Conservation (phyloP, 37 sponge, comb jelly and placozoan species). For the Theonella swinhoei region DNA sequence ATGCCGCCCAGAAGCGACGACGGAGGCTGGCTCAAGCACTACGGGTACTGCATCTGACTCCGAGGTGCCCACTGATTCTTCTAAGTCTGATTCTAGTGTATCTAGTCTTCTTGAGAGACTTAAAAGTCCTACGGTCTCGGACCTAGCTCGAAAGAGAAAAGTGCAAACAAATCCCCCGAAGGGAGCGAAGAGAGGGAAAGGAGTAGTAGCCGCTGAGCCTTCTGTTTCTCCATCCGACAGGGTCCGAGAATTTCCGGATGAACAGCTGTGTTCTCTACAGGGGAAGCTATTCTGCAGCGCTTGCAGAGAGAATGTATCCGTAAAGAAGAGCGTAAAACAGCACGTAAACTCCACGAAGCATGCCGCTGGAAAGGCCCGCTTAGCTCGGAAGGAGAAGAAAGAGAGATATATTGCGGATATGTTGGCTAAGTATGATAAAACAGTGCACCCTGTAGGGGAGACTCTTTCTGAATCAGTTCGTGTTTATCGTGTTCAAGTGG, state of each 20-base stretch:
- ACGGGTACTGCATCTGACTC: too few relatives aligned
- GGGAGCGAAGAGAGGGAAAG: neutral
- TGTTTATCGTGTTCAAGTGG: neutral
- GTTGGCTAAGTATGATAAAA: conserved; percentile 1
- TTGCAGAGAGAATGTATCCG: neutral
- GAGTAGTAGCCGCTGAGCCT: neutral
- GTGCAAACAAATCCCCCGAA: neutral
- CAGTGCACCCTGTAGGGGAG: conserved; percentile 1
- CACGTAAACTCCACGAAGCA: neutral
- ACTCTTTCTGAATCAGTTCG: neutral
- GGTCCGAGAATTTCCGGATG: neutral
- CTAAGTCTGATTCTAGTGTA: too few relatives aligned
- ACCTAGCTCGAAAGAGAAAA: too few relatives aligned
- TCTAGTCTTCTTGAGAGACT: too few relatives aligned
- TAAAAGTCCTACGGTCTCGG: too few relatives aligned
- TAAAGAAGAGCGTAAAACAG: neutral
- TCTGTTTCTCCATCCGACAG: neutral
- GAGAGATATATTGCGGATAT: conserved; percentile 1
- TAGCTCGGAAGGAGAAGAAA: neutral
- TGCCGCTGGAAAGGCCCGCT: neutral
- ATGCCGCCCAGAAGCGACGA: too few relatives aligned
- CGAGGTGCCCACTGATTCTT: too few relatives aligned
- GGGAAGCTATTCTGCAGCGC: neutral
- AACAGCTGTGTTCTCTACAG: neutral
- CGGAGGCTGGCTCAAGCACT: too few relatives aligned